Conservation (phyloP, 2,797 vertebrate species). For the Callimico goeldii region DNA sequence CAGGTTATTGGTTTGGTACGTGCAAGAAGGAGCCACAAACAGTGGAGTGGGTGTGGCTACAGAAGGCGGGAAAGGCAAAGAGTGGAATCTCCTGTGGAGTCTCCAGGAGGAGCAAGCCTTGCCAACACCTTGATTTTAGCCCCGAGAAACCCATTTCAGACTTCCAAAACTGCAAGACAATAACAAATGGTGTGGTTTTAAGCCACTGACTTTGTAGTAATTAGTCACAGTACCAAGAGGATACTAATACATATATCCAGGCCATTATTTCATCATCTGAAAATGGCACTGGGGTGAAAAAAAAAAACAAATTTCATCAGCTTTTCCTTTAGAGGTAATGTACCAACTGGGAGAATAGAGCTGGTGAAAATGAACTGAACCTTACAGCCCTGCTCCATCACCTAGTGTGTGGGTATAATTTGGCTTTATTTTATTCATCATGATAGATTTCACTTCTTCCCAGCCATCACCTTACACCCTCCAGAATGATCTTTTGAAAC, state of each 20-base stretch:
- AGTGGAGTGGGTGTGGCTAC: not conserved
- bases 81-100: rapidly evolving
- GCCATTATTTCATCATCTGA: not conserved
- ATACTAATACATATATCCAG: not conserved
- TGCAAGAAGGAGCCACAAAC: not conserved
- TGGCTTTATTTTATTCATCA: not conserved
- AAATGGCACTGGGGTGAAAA: not conserved
- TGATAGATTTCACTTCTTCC: not conserved
- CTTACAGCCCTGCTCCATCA: not conserved
- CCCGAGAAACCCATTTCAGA: not conserved
- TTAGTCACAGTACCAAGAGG: not conserved
- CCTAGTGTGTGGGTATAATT: not conserved
- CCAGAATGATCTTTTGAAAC: slow-evolving; percentile 31
- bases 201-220: not conserved
- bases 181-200: not conserved
- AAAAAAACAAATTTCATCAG: not conserved
- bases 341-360: not conserved
- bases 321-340: not conserved
- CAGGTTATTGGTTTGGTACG: not conserved
- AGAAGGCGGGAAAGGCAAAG: not conserved
- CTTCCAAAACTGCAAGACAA: not conserved
- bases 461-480: not conserved
- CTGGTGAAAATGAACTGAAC: not conserved
- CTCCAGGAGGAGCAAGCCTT: not conserved
- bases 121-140: not conserved